These are phyloP conservation scores for Sinodicranocentrus sp. DNA, from an alignment of 2,888 invertebrate species.

Conservation along the genomic window DNA sequence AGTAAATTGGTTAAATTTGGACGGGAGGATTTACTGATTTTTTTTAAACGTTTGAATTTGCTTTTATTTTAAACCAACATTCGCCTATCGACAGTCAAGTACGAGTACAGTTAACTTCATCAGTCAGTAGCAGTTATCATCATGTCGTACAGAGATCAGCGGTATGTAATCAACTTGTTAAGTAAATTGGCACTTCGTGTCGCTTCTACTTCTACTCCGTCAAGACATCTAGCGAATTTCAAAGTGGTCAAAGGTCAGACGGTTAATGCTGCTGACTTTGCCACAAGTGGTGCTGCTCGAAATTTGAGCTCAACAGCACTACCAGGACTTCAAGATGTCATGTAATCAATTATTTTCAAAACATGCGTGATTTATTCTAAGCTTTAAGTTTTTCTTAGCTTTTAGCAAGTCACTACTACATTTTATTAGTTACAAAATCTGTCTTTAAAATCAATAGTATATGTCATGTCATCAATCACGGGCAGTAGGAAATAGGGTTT, in stretches of 20 bases:
- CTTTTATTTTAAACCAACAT: too few species aligned
- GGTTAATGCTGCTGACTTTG: constrained; percentile 34
- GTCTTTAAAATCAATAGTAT: too few species aligned
- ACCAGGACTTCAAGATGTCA: constrained; percentile 65
- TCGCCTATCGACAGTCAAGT: too few species aligned
- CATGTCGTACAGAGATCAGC: constrained; percentile 74
- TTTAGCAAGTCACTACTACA: too few species aligned
- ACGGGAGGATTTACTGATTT: too few species aligned
- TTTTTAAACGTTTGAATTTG: too few species aligned
- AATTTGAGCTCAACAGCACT: constrained; percentile 60
- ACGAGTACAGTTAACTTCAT: neutral
- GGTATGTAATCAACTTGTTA: constrained; percentile 72
- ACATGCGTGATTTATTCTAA: neutral
- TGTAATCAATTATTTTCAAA: constrained; percentile 52
- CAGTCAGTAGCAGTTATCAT: constrained; percentile 30
- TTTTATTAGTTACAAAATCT: too few species aligned
- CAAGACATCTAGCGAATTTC: constrained; percentile 65
- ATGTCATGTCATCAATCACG: too few species aligned
- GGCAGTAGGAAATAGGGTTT: too few species aligned
- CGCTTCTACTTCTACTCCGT: constrained; percentile 32
- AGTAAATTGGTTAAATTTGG: too few species aligned
- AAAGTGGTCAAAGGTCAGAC: constrained; percentile 61
- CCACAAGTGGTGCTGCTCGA: constrained; percentile 48
- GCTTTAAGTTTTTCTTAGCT: too few species aligned
- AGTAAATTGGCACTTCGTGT: constrained; percentile 67